Evolutionary conservation across 2,888 invertebrate genomes (phyloP), one percentile per base, ranked within the genome.

Genomic region (Colletes collaris): DNA sequence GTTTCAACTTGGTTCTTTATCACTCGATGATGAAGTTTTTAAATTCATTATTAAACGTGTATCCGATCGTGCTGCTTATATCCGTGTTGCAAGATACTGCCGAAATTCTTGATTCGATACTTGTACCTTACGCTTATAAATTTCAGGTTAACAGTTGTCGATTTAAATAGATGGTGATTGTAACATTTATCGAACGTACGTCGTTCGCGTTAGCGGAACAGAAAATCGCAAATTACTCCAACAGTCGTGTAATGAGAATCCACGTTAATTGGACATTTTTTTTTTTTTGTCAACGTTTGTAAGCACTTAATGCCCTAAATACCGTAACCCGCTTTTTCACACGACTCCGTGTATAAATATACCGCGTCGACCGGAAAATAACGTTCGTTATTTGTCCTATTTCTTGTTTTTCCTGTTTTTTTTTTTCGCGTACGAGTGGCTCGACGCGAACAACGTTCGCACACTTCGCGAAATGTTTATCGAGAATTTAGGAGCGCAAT

Each of bases 1-100:
- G 52, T 76, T 76, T 63, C 27, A 77, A 77, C 77, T 77, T 76
- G 44, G n/a, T 77, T 60, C 55, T 35, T 65, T 60, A 50, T 60
- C 27, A 10, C 35, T 52, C 35, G 35, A 52, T 52, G 56, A 76
- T 50, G 46, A 60, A 59, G 50, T 4, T 63, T 67, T 52, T 62
- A 4, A 11, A 7, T 58, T 44, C 46, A n/a, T 37, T 63, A 76
- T 76, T 75, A 76, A 66, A 55, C 44, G 46, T 0, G 6, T 27
- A 27, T 27, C 46, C 8, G 44, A 8, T 10, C 44, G 10, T 2
- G 8, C 44, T 46, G 44, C 10, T 8, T 46, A 10, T 46, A 46
- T 10, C 44, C 8, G 44, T 46, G 8, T 8, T 46, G 10, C 10
- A 46, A 10, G 8, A 8, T 46, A 8, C 8, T 8, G 3, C 8